Conservation (phyloP, 1,140 invertebrate genomes). For the Caenorhabditis briggsae region DNA sequence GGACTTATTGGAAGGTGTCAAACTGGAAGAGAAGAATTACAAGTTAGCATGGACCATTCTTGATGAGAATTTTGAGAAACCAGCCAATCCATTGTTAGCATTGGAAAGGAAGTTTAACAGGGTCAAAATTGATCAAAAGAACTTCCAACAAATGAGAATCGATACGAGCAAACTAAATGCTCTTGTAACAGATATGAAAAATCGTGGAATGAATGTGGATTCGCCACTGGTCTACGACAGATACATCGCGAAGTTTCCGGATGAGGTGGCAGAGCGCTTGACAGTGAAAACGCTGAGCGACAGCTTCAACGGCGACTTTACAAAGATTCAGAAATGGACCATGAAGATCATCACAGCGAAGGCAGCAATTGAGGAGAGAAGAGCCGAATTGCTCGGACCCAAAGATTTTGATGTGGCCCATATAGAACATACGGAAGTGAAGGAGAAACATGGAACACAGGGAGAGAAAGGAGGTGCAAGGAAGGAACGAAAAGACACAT, state of each 20-base stretch:
- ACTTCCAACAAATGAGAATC: too few relatives aligned
- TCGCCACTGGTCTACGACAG: neutral
- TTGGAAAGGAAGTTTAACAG: too few relatives aligned
- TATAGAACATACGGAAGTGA: neutral
- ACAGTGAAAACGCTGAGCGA: neutral
- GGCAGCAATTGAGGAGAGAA: neutral
- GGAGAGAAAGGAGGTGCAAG: neutral
- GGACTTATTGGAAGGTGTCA: neutral
- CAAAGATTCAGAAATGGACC: neutral
- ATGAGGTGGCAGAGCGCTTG: neutral
- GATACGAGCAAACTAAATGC: neutral
- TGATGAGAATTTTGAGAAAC: neutral
- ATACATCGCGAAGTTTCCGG: neutral
- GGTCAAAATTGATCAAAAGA: too few relatives aligned
- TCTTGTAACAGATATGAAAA: neutral
- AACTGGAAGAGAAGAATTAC: neutral
- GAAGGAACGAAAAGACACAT: neutral
- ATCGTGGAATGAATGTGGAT: constrained; percentile 3
- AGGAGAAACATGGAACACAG: neutral
- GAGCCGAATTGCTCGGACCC: neutral
- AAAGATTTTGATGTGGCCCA: neutral
- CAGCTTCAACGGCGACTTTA: neutral
- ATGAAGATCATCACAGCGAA: neutral
- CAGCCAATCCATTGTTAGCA: too few relatives aligned
- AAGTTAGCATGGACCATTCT: neutral